These are phyloP conservation scores for Cranoglanis bouderius DNA, from an alignment of 2,113 vertebrate species.

Conservation along the genomic window DNA sequence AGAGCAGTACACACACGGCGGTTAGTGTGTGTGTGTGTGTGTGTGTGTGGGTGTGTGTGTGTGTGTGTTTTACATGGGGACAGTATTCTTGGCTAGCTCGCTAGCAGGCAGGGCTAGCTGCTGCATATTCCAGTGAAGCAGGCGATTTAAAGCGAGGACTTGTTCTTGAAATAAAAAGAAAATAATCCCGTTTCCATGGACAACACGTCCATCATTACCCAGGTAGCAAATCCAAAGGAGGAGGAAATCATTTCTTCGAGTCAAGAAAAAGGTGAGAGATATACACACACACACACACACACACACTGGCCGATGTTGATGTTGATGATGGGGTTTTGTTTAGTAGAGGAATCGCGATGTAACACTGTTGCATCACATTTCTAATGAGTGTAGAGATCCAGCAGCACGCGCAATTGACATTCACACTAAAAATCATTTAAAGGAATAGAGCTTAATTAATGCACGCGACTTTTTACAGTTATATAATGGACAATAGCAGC, in stretches of 20 bases:
- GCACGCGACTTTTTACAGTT: neutral
- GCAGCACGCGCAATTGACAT: neutral
- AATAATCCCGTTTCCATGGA: conserved; percentile 92
- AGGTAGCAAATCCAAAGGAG: conserved; percentile 99
- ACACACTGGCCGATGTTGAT: neutral
- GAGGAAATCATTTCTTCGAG: conserved; percentile 87
- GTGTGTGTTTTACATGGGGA: conserved; percentile 55
- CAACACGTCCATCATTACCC: conserved; percentile 98
- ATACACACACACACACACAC: neutral
- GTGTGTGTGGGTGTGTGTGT: conserved; percentile 14
- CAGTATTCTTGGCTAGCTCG: conserved; percentile 64
- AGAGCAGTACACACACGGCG: conserved; percentile 31
- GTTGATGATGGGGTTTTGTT: conserved; percentile 2
- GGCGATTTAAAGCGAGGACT: conserved; percentile 58
- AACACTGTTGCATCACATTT: conserved; percentile 5
- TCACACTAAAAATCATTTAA: neutral
- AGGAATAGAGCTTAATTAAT: neutral
- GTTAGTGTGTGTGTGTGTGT: conserved; percentile 46
- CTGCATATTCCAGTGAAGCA: conserved; percentile 14
- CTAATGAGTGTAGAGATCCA: neutral
- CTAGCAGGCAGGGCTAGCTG: conserved; percentile 55
- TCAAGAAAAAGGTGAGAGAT: conserved; percentile 89
- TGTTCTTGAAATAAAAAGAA: conserved; percentile 60
- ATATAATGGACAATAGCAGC: neutral
- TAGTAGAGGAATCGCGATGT: too few relatives aligned